Conservation (phyloP, 2,888 invertebrate species). For the Opisthograptis luteolata region DNA sequence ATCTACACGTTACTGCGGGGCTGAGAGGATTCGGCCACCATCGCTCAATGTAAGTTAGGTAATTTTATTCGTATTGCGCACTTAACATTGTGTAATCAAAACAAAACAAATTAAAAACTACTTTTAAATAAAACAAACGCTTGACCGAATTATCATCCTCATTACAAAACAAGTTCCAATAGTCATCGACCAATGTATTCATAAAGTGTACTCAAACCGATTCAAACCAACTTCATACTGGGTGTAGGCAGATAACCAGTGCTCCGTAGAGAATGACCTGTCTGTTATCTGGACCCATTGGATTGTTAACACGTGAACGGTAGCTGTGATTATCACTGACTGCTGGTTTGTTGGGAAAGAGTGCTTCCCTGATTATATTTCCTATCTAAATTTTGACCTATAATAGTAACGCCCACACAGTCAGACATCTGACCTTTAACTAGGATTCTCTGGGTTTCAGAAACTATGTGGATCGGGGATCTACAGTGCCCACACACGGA, state of each 20-base stretch:
- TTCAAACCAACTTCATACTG: constrained; percentile 4
- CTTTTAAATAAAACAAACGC: not conserved
- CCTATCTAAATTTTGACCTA: not conserved
- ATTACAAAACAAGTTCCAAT: not conserved
- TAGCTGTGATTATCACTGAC: not conserved
- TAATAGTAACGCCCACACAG: too few species aligned
- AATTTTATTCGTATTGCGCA: too few species aligned
- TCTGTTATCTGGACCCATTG: not conserved
- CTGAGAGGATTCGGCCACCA: too few species aligned
- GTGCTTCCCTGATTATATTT: not conserved
- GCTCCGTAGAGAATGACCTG: constrained; percentile 8
- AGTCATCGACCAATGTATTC: constrained; percentile 10
- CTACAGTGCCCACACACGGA: too few species aligned
- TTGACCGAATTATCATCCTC: not conserved
- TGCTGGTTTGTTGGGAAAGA: not conserved
- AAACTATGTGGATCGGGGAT: too few species aligned
- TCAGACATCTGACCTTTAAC: too few species aligned
- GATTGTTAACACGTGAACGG: not conserved
- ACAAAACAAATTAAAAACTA: not conserved
- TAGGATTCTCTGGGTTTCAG: too few species aligned
- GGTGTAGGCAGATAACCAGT: constrained; percentile 19
- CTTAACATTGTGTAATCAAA: too few species aligned
- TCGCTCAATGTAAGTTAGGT: too few species aligned
- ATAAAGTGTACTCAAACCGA: constrained; percentile 13
- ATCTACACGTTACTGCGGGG: too few species aligned